Evolutionary conservation across 1,140 invertebrate genomes (phyloP).

Genomic region (Neuroterus valhalla): DNA sequence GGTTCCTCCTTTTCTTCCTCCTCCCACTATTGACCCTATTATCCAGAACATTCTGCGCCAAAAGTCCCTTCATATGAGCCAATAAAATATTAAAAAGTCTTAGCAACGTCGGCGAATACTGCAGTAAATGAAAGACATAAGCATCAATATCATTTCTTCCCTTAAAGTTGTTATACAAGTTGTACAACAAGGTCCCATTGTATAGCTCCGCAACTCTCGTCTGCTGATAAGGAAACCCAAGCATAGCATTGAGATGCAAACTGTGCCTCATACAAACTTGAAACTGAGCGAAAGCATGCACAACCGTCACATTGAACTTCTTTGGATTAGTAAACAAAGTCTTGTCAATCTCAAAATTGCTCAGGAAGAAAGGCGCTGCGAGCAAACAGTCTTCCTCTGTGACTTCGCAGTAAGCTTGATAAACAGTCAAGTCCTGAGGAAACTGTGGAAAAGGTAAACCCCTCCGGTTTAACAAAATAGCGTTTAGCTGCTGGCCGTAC

Average conservation of each 20-base stretch:
- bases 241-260: conserved; percentile 80
- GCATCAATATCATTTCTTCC: conserved; percentile 72
- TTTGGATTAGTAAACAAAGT: conserved; percentile 78
- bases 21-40: conserved; percentile 33
- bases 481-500: conserved; percentile 41
- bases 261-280: conserved; percentile 80
- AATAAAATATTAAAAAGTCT: conserved; percentile 65
- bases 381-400: conserved; percentile 78
- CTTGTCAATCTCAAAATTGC: conserved; percentile 79
- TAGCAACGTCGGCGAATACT: conserved; percentile 74
- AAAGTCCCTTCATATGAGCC: conserved; percentile 44
- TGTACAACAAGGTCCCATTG: conserved; percentile 85
- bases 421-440: conserved; percentile 38
- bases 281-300: conserved; percentile 84
- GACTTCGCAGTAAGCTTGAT: conserved; percentile 54
- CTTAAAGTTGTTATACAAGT: conserved; percentile 79
- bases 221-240: conserved; percentile 76
- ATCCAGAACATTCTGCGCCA: conserved; percentile 26
- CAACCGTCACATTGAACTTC: conserved; percentile 77
- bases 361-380: conserved; percentile 77
- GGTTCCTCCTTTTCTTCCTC: conserved; percentile 39
- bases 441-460: conserved; percentile 13
- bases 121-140: conserved; percentile 75
- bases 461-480: neutral
- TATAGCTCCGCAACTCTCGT: conserved; percentile 77